A percentile compares a stretch with the other conserved stretches of the same genome.
These are phyloP conservation scores for Tetanocera ferruginea DNA, from an alignment of 2,888 invertebrate genomes.

Conservation along the genomic window DNA sequence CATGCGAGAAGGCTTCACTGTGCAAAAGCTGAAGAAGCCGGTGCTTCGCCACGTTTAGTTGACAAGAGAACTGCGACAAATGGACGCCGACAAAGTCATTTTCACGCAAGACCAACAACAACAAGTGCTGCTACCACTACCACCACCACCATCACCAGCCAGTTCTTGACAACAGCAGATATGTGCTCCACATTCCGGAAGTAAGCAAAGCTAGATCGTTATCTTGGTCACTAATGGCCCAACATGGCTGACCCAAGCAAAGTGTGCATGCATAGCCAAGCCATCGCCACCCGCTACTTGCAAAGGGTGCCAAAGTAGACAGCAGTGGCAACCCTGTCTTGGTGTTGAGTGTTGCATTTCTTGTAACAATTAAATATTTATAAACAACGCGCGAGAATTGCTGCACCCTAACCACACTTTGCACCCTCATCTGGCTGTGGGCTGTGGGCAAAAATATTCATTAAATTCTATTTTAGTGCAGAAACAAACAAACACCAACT, in stretches of 20 bases:
- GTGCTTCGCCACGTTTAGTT: background rate
- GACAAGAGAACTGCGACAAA: background rate
- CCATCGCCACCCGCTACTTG: background rate
- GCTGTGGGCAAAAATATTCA: background rate
- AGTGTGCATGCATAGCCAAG: background rate
- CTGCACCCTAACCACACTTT: background rate
- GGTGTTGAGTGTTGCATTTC: background rate
- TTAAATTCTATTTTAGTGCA: background rate
- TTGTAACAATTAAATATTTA: background rate
- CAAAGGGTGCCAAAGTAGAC: background rate
- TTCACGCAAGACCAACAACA: background rate
- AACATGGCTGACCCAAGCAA: background rate
- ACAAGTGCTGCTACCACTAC: background rate
- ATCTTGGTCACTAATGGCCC: conserved; percentile 11
- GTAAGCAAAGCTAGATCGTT: conserved; percentile 2
- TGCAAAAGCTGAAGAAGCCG: background rate
- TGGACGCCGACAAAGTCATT: background rate
- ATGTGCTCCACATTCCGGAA: background rate
- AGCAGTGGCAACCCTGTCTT: background rate
- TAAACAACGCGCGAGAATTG: background rate
- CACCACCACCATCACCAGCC: no score
- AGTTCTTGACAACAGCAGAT: background rate
- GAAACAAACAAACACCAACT: background rate
- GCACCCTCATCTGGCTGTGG: background rate
- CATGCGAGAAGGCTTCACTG: background rate